phyloP scores from a whole-genome alignment of 2,113 vertebrate genomes.

The Sphyrna mokarran region DNA sequence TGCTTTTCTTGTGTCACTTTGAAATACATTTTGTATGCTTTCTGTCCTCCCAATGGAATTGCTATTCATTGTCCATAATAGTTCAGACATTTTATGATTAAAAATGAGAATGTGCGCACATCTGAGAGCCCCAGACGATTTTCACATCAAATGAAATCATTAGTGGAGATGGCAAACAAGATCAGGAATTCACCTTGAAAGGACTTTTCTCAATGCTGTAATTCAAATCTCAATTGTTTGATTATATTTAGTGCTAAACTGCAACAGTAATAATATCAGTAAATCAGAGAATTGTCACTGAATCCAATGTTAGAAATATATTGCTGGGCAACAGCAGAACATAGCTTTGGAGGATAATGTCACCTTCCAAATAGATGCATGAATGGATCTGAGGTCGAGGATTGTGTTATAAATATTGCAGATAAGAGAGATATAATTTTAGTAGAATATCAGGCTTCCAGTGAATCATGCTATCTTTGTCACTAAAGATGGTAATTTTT shows the following conservation, averaged over 20 bases:
- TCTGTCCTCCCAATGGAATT: neutral
- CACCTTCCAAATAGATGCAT: neutral
- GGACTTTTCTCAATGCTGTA: neutral
- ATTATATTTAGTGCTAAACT: neutral
- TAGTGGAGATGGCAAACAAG: neutral
- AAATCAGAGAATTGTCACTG: neutral
- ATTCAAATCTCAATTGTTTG: constrained; percentile 18
- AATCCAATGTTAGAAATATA: neutral
- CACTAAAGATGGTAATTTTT: neutral
- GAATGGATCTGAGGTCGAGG: neutral
- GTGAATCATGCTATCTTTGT: neutral
- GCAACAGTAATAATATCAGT: neutral
- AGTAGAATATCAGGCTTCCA: neutral
- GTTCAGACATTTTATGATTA: constrained; percentile 10
- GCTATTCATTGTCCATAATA: constrained; percentile 22
- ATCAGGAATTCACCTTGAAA: neutral
- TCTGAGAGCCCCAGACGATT: neutral
- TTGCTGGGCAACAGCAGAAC: neutral
- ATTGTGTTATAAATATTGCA: neutral
- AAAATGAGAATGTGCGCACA: neutral
- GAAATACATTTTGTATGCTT: neutral
- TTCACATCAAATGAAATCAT: constrained; percentile 13
- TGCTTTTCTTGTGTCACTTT: neutral
- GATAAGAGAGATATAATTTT: neutral
- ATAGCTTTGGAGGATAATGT: neutral